Percentiles rank a stretch among this genome's conserved stretches.
Evolutionary conservation across 2,113 vertebrate genomes (phyloP).

Genomic region (Nipponia nippon): DNA sequence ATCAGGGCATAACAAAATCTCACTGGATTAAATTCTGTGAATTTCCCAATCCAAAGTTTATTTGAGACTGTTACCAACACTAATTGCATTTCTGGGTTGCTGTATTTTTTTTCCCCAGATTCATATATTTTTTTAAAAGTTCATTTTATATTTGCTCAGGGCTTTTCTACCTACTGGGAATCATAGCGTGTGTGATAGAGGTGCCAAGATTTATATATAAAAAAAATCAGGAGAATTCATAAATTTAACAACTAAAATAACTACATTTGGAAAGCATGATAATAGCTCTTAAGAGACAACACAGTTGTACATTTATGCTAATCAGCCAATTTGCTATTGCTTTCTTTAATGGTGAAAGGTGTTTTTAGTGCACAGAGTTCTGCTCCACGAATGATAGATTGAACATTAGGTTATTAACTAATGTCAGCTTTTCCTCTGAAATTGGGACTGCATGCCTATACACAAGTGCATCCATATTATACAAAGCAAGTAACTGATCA

Average conservation of each 20-base stretch:
- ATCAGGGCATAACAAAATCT: constrained; percentile 63
- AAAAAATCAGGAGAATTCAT: constrained; percentile 37
- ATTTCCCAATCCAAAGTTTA: constrained; percentile 59
- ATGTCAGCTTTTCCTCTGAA: background rate
- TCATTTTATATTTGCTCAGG: constrained; percentile 63
- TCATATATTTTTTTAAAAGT: constrained; percentile 61
- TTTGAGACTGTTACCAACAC: constrained; percentile 54
- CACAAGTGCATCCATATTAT: background rate
- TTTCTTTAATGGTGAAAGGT: constrained; percentile 57
- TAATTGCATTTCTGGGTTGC: constrained; percentile 54
- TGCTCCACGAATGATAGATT: constrained; percentile 15
- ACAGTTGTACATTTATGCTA: constrained; percentile 51
- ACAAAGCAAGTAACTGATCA: background rate
- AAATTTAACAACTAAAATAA: constrained; percentile 47
- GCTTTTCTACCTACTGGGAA: constrained; percentile 57
- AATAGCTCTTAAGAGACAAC: constrained; percentile 47
- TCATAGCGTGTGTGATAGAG: constrained; percentile 37
- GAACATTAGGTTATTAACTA: constrained; percentile 17
- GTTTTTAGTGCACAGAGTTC: constrained; percentile 5
- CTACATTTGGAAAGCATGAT: constrained; percentile 47
- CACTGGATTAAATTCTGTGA: constrained; percentile 57
- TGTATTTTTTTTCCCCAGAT: background rate
- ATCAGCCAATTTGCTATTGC: constrained; percentile 51
- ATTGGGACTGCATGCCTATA: background rate
- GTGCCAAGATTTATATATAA: constrained; percentile 53